Conservation (phyloP, 2,113 vertebrate species). For the Dinomys branickii region DNA sequence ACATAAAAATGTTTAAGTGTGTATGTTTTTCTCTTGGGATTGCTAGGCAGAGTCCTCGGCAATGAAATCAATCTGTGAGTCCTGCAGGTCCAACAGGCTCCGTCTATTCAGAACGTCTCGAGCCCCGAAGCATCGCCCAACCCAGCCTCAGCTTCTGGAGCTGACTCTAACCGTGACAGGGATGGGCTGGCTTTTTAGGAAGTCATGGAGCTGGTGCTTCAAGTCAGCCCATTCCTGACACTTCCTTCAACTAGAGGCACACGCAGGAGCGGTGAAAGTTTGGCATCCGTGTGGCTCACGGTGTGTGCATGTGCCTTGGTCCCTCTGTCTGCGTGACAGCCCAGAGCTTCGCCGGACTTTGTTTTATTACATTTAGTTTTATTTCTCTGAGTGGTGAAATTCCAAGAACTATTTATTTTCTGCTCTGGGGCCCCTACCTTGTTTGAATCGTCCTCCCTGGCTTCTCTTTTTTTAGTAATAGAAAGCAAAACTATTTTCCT, state of each 20-base stretch:
- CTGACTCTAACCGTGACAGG: background rate
- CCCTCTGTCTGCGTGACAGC: too few relatives aligned
- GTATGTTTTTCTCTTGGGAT: background rate
- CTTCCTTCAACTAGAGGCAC: background rate
- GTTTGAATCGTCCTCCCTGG: background rate
- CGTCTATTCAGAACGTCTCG: too few relatives aligned
- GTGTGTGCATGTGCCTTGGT: rapidly evolving
- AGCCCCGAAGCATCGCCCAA: too few relatives aligned
- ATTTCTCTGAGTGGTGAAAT: background rate
- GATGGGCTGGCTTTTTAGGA: background rate
- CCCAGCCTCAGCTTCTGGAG: too few relatives aligned
- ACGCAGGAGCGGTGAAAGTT: rapidly evolving
- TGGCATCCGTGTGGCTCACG: background rate
- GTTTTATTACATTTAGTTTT: too few relatives aligned
- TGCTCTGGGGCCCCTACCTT: background rate
- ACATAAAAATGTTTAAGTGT: too few relatives aligned
- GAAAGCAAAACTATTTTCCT: background rate
- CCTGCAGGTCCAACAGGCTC: background rate
- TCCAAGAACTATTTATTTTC: background rate
- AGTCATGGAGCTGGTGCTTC: rapidly evolving
- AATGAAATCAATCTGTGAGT: too few relatives aligned
- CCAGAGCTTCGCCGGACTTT: rapidly evolving
- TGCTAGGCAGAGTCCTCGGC: background rate
- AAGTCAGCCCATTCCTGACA: too few relatives aligned
- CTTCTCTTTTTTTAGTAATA: background rate